These are phyloP conservation scores for Lepidocyrtinus sp. DNA, from an alignment of 2,888 invertebrate genomes.

Conservation along the genomic window DNA sequence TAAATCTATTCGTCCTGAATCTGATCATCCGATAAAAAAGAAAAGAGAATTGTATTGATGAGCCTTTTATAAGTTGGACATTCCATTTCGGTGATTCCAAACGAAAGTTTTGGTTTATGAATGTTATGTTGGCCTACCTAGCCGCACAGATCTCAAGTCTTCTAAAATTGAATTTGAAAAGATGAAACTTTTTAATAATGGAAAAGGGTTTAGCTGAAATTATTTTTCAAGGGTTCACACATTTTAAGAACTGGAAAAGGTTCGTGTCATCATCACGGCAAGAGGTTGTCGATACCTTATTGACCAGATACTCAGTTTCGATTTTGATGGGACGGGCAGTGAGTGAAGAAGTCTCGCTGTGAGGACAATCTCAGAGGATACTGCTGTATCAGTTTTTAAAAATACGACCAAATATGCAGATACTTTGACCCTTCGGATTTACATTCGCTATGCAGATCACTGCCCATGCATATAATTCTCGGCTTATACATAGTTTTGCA, in stretches of 20 bases:
- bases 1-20: background rate
- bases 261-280: background rate
- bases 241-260: conserved; percentile 27
- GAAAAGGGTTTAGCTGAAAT: background rate
- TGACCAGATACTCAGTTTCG: background rate
- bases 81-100: conserved; percentile 4
- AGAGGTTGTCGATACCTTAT: background rate
- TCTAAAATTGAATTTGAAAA: no score
- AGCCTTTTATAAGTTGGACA: conserved; percentile 8
- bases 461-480: background rate
- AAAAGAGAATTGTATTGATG: conserved; percentile 17
- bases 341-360: background rate
- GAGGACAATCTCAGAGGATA: background rate
- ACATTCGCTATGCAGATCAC: conserved; percentile 4
- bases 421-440: background rate
- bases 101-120: background rate
- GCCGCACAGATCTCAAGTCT: no score
- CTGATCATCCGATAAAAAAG: conserved; percentile 20
- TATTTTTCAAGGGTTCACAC: conserved; percentile 49
- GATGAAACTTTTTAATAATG: conserved; percentile 12
- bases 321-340: background rate
- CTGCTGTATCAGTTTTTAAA: background rate
- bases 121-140: no score
- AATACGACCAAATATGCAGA: background rate
- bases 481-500: no score